Percentiles rank a stretch among this genome's conserved stretches.
Conservation (phyloP, 2,888 invertebrate species). For the Drosophila mercatorum region DNA sequence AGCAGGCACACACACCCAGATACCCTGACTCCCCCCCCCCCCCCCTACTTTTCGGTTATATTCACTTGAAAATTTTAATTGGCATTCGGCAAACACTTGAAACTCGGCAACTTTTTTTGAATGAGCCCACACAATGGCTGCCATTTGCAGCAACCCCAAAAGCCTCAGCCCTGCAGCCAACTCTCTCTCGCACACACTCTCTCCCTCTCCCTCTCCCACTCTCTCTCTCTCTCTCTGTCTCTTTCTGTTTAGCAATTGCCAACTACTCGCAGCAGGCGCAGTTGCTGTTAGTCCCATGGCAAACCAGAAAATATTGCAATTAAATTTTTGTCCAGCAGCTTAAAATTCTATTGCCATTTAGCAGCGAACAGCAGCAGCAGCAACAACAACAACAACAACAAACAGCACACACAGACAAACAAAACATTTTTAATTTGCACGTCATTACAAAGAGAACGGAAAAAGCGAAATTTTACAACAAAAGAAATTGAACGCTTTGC, state of each 20-base stretch:
- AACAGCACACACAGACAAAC: conserved; percentile 9
- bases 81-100: conserved; percentile 68
- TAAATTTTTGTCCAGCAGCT: conserved; percentile 59
- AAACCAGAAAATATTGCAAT: conserved; percentile 60
- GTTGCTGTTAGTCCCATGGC: conserved; percentile 13
- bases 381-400: neutral
- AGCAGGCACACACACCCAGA: conserved; percentile 32
- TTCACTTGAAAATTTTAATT: conserved; percentile 70
- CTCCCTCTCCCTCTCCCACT: neutral
- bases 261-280: conserved; percentile 39
- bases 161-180: neutral
- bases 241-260: conserved; percentile 21
- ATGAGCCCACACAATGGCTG: conserved; percentile 41
- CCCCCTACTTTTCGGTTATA: neutral
- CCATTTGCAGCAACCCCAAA: conserved; percentile 14
- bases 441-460: conserved; percentile 53
- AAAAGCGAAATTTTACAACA: neutral
- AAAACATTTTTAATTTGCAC: conserved; percentile 73
- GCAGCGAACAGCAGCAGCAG: conserved; percentile 2
- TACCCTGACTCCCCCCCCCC: neutral
- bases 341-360: conserved; percentile 59
- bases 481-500: neutral
- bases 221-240: neutral
- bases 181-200: neutral
- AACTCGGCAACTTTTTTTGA: conserved; percentile 55